Base-by-base conservation (phyloP, 2,113 vertebrate genomes). In the Martes martes region DNA sequence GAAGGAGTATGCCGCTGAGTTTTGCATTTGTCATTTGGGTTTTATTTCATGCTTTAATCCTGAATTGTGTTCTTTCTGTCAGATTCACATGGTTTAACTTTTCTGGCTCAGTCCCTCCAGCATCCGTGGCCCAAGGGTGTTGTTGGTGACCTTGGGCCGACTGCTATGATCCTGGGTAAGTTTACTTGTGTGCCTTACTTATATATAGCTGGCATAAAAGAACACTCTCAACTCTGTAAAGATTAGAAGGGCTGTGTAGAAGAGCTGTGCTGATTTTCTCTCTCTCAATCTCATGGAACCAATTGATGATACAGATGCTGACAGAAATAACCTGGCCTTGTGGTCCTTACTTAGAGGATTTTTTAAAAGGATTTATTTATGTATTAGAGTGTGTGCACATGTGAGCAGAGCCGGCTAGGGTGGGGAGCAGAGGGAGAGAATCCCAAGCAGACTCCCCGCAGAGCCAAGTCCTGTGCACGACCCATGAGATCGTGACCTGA, bases 71-170 rank as follows among this genome's bases (percentile, higher is more conserved):
- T 81, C 42, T 87, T 96, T 55, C 24, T 65, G 2, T 84, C 88
- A 97, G 96, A 94, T 45, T 96, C 92, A 33, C 74, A 4, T 59
- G 84, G 69, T 19, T 87, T 96, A 57, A 65, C 76, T 84, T 95
- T 96, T 36, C 94, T 97, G 95, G 47, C 31, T 13, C 96, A 94
- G 23, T 97, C 96, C 88, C 28, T 85, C 2, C 91, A 21, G 85
- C 80, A 76, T 61, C 88, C 50, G 1, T 84, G 74, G 74, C 45
- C 28, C 91, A 96, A 52, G 69, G 36, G 7, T 65, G 47, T 16
- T 55, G 73, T 50, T 1, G 4, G 71, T 86, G 79, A 92, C 80
- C 18, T 47, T 16, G 55, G 16, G 21, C 90, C 95, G 28, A 2
- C 59, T 19, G 23, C 90, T n/a, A 3, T 33, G 2, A 1, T 42